Evolutionary conservation across 2,888 invertebrate species (phyloP), one percentile per base, ranked within the genome.

Genomic region (Andrena praecox): DNA sequence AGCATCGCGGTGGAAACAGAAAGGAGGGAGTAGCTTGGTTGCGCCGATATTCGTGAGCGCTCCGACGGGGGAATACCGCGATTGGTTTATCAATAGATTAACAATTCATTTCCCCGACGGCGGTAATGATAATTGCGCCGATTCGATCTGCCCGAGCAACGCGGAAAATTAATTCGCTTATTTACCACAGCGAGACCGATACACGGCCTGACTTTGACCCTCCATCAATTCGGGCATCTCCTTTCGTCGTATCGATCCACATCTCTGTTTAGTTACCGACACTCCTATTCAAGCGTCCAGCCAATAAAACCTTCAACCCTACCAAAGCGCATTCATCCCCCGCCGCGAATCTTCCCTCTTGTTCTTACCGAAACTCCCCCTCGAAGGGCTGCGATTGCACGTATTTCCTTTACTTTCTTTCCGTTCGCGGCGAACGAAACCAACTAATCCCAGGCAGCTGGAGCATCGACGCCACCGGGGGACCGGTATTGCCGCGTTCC

Each of bases 1-100:
- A 24, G 24, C 2, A 35, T 35, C 24, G 54, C n/a, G 33, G 27
- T 31, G 12, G 24, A 20, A 16, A n/a, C 5, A 16, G 33, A 59
- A 63, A 52, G 56, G 50, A 27, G 71, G 31, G 48, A 60, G 24
- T 29, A 31, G 50, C 8, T 16, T 42, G 27, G 7, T 33, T n/a
- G 35, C 33, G 64, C 31, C 50, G 50, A 35, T 81, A 56, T 24
- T 35, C 12, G 33, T 42, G 20, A 10, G 33, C 10, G 29, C 52
- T 76, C 42, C 69, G 35, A 10, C n/a, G 42, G n/a, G 31, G 50
- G 12, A 60, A 54, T 20, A 52, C 7, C 31, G 7, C 52, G 71
- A 71, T 80, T 76, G 71, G 50, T 60, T 74, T 82, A 59, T 78
- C 67, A 66, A 68, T 59, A n/a, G 29, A 59, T 83, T 64, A 74